Conservation (phyloP, 2,888 invertebrate genomes). For the Iselma pallidipennis region DNA sequence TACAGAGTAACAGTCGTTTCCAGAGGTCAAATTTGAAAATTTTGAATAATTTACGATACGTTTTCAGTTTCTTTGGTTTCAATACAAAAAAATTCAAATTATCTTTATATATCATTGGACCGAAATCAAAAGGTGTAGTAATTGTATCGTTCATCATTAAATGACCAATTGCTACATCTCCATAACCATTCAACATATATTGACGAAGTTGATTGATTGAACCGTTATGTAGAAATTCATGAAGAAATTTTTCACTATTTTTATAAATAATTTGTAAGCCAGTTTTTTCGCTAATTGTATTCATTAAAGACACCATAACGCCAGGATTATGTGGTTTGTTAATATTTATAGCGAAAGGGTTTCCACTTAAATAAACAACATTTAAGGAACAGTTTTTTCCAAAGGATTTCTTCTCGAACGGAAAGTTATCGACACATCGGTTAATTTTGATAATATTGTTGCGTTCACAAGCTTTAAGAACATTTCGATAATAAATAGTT, state of each 20-base stretch:
- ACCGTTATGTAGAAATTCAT: slow-evolving; percentile 4
- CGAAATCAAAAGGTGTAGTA: slow-evolving; percentile 25
- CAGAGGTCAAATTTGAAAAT: slow-evolving; percentile 24
- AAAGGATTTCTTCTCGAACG: not conserved
- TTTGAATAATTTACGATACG: slow-evolving; percentile 25
- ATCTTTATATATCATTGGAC: slow-evolving; percentile 30
- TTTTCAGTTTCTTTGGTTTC: slow-evolving; percentile 17
- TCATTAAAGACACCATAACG: slow-evolving; percentile 19
- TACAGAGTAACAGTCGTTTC: slow-evolving; percentile 4
- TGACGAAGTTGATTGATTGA: not conserved
- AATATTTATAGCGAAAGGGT: slow-evolving; percentile 12
- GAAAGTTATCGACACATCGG: not conserved
- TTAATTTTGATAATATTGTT: not conserved
- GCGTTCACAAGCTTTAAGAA: not conserved
- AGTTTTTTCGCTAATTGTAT: not conserved
- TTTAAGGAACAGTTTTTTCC: not conserved
- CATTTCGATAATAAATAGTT: not conserved
- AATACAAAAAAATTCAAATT: slow-evolving; percentile 9
- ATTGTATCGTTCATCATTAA: slow-evolving; percentile 31
- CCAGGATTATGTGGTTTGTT: slow-evolving; percentile 13
- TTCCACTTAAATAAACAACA: slow-evolving; percentile 2
- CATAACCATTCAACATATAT: not conserved
- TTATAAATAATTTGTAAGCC: slow-evolving; percentile 1
- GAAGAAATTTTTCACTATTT: not conserved
- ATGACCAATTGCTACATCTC: slow-evolving; percentile 31